Percentiles rank a stretch among this genome's conserved stretches.
These are phyloP conservation scores for Pachyseris speciosa DNA, from an alignment of 64 coral and sea anemone genomes.

Conservation along the genomic window DNA sequence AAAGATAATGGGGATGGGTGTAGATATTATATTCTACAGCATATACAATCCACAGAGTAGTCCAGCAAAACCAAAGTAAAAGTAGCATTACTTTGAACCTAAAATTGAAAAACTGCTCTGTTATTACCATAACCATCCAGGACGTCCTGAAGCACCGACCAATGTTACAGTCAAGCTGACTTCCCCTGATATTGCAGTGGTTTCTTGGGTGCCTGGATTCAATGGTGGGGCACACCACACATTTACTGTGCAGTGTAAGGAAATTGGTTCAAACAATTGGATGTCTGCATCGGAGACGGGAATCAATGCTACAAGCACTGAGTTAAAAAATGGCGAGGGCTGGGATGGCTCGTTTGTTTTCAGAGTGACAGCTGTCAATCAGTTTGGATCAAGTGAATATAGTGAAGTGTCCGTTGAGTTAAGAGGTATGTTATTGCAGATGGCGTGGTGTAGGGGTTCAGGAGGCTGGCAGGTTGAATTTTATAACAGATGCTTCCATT, in stretches of 20 bases:
- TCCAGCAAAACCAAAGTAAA: no score
- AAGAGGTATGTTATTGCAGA: not conserved
- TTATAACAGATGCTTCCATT: no score
- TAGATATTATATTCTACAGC: no score
- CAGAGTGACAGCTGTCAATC: constrained; percentile 79
- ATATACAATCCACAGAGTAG: no score
- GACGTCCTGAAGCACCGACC: constrained; percentile 62
- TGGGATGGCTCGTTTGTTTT: constrained; percentile 42
- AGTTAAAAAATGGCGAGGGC: constrained; percentile 13
- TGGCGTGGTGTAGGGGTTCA: no score
- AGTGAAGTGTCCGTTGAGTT: constrained; percentile 30
- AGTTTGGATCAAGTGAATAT: constrained; percentile 55
- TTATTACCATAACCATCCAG: not conserved
- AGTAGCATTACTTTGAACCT: no score
- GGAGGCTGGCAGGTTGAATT: no score
- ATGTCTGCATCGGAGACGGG: not conserved
- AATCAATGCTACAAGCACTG: constrained; percentile 35
- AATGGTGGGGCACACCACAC: not conserved
- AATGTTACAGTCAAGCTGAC: constrained; percentile 47
- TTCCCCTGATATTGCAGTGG: constrained; percentile 11
- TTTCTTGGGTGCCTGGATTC: constrained; percentile 74
- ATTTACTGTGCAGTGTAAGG: constrained; percentile 44
- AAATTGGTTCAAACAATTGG: constrained; percentile 36
- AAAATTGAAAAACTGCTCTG: not conserved
- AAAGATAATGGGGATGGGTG: no score